Percentiles rank a stretch among this genome's conserved stretches.
Evolutionary conservation across 2,113 vertebrate genomes (phyloP).

Genomic region (Nerophis ophidion): DNA sequence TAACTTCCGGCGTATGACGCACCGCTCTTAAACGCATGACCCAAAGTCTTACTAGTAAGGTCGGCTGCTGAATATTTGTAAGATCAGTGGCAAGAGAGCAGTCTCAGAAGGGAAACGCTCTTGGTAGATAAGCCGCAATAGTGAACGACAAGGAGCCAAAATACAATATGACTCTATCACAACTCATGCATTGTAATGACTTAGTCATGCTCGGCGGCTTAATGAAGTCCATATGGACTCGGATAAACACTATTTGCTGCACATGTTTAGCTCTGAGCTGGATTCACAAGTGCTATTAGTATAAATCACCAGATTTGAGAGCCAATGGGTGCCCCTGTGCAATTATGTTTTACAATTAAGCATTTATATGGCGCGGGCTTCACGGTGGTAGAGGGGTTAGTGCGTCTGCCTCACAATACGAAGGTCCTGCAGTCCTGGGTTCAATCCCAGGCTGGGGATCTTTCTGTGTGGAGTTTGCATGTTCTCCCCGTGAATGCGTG

Average conservation of each 20-base stretch:
- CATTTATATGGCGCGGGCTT: constrained; percentile 45
- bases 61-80: constrained; percentile 34
- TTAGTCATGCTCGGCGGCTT: constrained; percentile 11
- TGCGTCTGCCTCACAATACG: no score
- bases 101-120: constrained; percentile 20
- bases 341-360: constrained; percentile 48
- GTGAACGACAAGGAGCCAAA: constrained; percentile 19
- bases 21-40: background rate
- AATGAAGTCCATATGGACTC: constrained; percentile 37
- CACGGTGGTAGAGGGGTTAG: no score
- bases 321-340: constrained; percentile 23
- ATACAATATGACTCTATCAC: constrained; percentile 14
- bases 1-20: no score
- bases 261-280: constrained; percentile 23
- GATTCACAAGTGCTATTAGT: constrained; percentile 37
- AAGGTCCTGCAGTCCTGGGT: no score
- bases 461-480: no score
- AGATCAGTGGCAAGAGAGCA: constrained; percentile 23
- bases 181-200: constrained; percentile 1
- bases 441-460: no score
- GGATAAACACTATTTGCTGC: constrained; percentile 31
- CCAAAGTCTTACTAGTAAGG: constrained; percentile 11
- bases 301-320: constrained; percentile 31
- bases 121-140: constrained; percentile 30
- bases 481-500: no score